Evolutionary conservation across 2,113 vertebrate species (phyloP), one percentile per base, ranked within the genome.

Genomic region (Centrocercus urophasianus): DNA sequence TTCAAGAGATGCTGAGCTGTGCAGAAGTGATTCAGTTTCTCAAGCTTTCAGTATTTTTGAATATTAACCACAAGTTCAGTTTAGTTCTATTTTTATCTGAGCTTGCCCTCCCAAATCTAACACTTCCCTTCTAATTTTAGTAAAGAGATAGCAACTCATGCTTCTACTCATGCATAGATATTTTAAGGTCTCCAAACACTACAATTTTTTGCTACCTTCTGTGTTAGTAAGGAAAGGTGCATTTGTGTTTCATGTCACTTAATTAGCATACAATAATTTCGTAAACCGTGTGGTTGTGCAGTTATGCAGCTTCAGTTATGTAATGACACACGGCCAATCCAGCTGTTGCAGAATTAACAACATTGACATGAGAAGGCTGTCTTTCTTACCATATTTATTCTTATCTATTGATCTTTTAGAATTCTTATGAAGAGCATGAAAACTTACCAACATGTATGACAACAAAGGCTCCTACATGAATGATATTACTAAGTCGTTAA

Each of bases 381-480:
- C 50, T 95, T 60, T 48, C 56, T 63, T 38, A 94, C 78, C 54
- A 28, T 86, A 87, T 93, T 93, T 83, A 96, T 34, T 92, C 75
- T 88, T 84, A 95, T 85, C 70, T 57, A 56, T 64, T 83, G 45
- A 83, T 92, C 66, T 48, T 93, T 50, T 60, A 76, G 66, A 92
- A 95, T 92, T 89, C 78, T 93, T 78, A 96, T 87, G 54, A 90
- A 80, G 78, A 79, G 24, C 50, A 30, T 20, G 70, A 81, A 92
- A 93, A 93, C 94, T 94, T 97, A 91, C 94, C 96, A 95, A 93
- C 54, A 84, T 67, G n/a, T 93, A 79, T 84, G 70, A 86, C 67
- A 89, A 88, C 42, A 83, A 83, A 66, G 66, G 81, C 74, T 94
- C 61, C 83, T 97, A 50, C 92, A 89, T 70, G 63, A 97, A 90